phyloP scores from a whole-genome alignment of 2,888 invertebrate genomes.

The Parasteatoda lunata region DNA sequence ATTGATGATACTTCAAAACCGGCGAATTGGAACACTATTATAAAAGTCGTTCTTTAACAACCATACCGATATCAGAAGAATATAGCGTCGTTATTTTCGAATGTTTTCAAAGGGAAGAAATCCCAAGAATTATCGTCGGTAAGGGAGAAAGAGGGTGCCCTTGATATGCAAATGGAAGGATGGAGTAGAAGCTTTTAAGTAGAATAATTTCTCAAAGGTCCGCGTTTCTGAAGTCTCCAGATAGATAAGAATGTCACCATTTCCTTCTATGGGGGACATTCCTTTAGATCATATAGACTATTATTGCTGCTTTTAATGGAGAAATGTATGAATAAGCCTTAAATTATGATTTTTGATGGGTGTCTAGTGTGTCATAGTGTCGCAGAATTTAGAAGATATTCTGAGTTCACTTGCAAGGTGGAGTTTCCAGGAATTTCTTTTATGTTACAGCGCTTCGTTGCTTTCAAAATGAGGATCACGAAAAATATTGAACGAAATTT shows the following conservation, averaged over 20 bases:
- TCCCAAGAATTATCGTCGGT: slow-evolving; percentile 32
- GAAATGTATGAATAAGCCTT: not conserved
- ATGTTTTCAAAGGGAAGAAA: slow-evolving; percentile 28
- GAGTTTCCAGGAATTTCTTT: no score
- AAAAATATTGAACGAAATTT: no score
- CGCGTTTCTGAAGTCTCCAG: not conserved
- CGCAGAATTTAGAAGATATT: no score
- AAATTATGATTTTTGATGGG: not conserved
- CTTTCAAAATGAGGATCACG: no score
- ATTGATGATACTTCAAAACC: no score
- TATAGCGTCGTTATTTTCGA: not conserved
- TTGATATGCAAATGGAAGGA: slow-evolving; percentile 60
- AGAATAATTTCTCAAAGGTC: slow-evolving; percentile 54
- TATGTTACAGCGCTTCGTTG: no score
- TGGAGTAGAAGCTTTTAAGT: slow-evolving; percentile 21
- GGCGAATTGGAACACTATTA: no score
- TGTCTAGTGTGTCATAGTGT: not conserved
- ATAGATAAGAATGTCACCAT: slow-evolving; percentile 38
- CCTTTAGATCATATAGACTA: no score
- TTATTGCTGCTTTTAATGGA: not conserved
- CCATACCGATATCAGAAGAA: not conserved
- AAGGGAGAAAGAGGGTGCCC: slow-evolving; percentile 10
- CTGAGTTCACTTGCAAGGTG: no score
- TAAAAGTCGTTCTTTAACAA: no score
- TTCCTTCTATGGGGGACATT: not conserved